Base-by-base conservation (phyloP, 2,113 vertebrate genomes). In the Antigone vipio region DNA sequence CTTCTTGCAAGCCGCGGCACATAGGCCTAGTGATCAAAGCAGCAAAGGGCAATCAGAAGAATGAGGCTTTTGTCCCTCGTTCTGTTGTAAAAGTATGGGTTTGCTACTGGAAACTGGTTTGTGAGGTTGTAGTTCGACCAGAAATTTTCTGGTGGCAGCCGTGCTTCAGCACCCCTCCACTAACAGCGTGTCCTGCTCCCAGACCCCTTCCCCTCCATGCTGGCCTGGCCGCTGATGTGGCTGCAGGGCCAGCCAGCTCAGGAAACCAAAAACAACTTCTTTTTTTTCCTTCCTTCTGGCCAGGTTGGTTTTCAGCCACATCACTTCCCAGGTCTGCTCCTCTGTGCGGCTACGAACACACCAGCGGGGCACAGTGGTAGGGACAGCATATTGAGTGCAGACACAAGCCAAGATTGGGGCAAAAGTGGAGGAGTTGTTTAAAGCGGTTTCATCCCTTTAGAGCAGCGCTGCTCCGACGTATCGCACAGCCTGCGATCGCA, bases 341-440 rank as follows among this genome's bases (percentile, higher is more conserved):
- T 18, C 50, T 6, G 16, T 1, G 22, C 49, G 68, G 30, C 47
- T 35, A 59, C 44, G 24, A 34, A 20, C 4, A 2, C 1, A 2
- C 32, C 34, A 40, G 3, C 0, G 12, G 67, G 30, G 29, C 27
- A 15, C 5, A 30, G 15, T 2, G 8, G 11, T 6, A 47, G 60
- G 40, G 68, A 35, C 30, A 12, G 35, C 6, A 6, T 0, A 7
- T 6, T 12, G 73, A 73, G 29, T 2, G 14, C 19, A 69, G n/a
- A 58, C 35, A 78, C 15, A 47, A 52, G 45, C 59, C 50, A 34
- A 52, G 26, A 1, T 0, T 7, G 52, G 1, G 42, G 5, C 44
- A 53, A 1, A 20, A 15, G 17, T 1, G 0, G 4, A 47, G 56
- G 18, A 34, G 32, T 1, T 34, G 29, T 22, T 74, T 11, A 13